phyloP scores from a whole-genome alignment of 2,113 vertebrate genomes.

The Lepus europaeus region DNA sequence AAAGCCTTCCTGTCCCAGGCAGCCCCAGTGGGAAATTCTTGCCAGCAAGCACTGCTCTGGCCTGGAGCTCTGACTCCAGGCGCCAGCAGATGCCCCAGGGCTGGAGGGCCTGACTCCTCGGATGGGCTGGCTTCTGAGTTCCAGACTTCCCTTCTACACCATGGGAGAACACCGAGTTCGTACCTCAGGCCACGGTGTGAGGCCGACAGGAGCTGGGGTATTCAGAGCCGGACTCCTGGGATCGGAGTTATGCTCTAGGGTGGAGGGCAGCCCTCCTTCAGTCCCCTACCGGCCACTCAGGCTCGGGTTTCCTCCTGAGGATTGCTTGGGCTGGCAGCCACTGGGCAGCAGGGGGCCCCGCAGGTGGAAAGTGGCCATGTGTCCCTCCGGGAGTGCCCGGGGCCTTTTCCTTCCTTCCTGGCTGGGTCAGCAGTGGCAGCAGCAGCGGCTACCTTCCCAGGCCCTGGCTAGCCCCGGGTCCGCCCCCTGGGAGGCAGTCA shows the following conservation, averaged over 20 bases:
- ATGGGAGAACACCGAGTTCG: background rate
- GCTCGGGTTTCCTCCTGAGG: slow-evolving; percentile 57
- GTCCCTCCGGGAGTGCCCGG: background rate
- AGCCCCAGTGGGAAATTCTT: slow-evolving; percentile 47
- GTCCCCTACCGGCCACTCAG: background rate
- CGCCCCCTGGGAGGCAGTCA: slow-evolving; percentile 48
- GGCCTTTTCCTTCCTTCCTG: slow-evolving; percentile 69
- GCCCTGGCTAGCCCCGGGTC: slow-evolving; percentile 62
- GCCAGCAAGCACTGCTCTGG: slow-evolving; percentile 38
- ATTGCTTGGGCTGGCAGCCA: slow-evolving; percentile 64
- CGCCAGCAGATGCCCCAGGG: slow-evolving; percentile 40
- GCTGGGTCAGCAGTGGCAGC: background rate
- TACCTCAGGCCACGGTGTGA: background rate
- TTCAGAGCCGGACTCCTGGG: slow-evolving; percentile 37
- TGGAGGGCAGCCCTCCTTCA: background rate
- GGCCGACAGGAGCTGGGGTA: background rate
- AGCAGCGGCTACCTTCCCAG: slow-evolving; percentile 19
- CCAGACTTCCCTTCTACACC: slow-evolving; percentile 1
- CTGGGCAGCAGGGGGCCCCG: slow-evolving; percentile 45
- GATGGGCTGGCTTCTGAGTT: background rate
- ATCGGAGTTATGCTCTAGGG: background rate
- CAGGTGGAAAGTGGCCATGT: slow-evolving; percentile 49
- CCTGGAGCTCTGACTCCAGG: slow-evolving; percentile 68
- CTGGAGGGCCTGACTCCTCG: slow-evolving; percentile 12
- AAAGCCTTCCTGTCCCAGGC: slow-evolving; percentile 49